phyloP scores from a whole-genome alignment of 1,140 invertebrate species.

The Pseudoatta argentina region DNA sequence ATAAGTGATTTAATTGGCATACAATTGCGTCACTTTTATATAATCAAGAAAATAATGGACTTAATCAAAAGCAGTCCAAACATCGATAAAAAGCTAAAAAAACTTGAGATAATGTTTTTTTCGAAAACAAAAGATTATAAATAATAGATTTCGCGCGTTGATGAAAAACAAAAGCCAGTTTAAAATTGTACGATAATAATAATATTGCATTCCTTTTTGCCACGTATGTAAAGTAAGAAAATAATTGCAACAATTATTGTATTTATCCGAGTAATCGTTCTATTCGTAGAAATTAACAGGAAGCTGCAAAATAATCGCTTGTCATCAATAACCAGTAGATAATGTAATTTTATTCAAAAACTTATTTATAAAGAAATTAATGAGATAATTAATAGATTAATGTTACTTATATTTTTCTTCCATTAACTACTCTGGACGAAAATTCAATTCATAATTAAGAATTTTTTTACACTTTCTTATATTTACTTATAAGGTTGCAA shows the following conservation, averaged over 20 bases:
- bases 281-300: constrained; percentile 34
- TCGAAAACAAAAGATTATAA: neutral
- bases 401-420: too few species aligned
- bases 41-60: constrained; percentile 43
- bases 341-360: neutral
- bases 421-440: too few species aligned
- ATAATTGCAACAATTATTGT: constrained; percentile 28
- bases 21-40: neutral
- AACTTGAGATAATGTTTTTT: neutral
- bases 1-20: neutral
- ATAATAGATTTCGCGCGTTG: neutral
- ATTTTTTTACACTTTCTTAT: too few species aligned
- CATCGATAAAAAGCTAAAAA: neutral
- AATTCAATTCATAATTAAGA: too few species aligned
- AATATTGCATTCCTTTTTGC: constrained; percentile 3
- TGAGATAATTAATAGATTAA: too few species aligned
- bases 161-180: constrained; percentile 16
- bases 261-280: constrained; percentile 11
- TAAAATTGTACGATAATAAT: neutral
- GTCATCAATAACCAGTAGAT: neutral
- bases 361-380: neutral
- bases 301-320: neutral
- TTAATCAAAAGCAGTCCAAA: neutral
- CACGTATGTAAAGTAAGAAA: neutral
- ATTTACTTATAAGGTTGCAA: too few species aligned